Conservation (phyloP, 2,888 invertebrate species). For the Thera obeliscata region DNA sequence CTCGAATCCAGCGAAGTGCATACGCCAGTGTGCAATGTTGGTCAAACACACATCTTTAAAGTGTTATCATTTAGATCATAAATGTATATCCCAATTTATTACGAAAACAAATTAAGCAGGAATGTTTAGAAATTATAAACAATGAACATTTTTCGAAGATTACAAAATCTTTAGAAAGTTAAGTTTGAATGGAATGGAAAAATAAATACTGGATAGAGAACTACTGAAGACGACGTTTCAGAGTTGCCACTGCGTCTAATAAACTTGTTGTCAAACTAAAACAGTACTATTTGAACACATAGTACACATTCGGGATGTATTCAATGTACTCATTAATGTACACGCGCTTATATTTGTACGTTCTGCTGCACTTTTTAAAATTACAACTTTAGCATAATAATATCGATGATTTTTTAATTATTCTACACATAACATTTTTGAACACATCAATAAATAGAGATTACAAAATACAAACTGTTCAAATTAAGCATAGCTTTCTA, state of each 20-base stretch:
- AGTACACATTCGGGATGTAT: conserved; percentile 16
- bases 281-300: conserved; percentile 26
- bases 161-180: not conserved
- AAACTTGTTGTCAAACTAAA: not conserved
- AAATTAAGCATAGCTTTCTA: conserved; percentile 20
- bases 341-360: conserved; percentile 64
- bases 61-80: not conserved
- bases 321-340: conserved; percentile 48
- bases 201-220: not conserved
- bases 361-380: conserved; percentile 41
- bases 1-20: no score
- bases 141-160: not conserved
- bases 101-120: not conserved
- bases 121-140: conserved; percentile 2
- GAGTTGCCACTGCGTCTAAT: no score
- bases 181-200: conserved; percentile 7
- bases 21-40: no score
- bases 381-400: conserved; percentile 49
- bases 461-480: conserved; percentile 54
- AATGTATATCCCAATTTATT: not conserved
- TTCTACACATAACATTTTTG: conserved; percentile 51
- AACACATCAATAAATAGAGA: conserved; percentile 66
- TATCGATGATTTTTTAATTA: conserved; percentile 46
- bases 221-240: no score
- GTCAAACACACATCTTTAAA: not conserved